phyloP scores from a whole-genome alignment of 2,797 vertebrate genomes.

The Megaceryle alcyon region DNA sequence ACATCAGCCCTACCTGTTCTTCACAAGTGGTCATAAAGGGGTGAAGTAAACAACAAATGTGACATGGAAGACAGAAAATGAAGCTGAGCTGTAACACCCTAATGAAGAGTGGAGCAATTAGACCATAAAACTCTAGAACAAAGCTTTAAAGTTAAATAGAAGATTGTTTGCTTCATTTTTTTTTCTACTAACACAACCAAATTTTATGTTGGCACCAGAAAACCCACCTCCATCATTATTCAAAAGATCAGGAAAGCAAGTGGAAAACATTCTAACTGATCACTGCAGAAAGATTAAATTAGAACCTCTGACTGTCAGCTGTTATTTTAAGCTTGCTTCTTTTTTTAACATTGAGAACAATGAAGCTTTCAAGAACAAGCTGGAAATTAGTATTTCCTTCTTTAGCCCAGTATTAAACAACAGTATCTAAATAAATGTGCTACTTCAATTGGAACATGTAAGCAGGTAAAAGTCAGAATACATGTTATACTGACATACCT shows the following conservation, averaged over 20 bases:
- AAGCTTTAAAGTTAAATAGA: background rate
- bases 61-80: background rate
- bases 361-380: background rate
- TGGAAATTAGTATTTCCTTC: background rate
- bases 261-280: background rate
- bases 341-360: background rate
- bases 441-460: background rate
- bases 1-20: background rate
- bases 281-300: constrained; percentile 11
- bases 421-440: background rate
- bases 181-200: background rate
- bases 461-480: background rate
- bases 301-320: constrained; percentile 16
- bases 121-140: background rate
- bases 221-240: background rate
- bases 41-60: background rate
- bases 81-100: background rate
- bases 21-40: background rate
- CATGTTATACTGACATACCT: background rate
- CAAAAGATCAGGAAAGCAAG: background rate
- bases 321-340: constrained; percentile 11
- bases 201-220: background rate
- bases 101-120: background rate
- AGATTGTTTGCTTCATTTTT: background rate
- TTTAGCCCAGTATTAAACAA: background rate